Evolutionary conservation across 2,113 vertebrate species (phyloP).

Genomic region (Fregetta grallaria): DNA sequence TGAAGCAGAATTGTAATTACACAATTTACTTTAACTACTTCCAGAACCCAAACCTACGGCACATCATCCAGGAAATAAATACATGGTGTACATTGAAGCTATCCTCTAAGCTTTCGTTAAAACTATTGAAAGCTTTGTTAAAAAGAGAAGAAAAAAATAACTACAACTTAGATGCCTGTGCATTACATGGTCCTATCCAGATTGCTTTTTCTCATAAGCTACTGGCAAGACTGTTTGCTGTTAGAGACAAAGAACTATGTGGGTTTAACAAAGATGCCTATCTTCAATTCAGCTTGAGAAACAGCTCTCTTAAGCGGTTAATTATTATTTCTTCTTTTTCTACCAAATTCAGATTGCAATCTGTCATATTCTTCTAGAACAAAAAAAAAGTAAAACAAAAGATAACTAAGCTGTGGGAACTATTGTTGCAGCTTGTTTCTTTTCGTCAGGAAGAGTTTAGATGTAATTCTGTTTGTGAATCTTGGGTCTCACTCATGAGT

Average conservation of each 20-base stretch:
- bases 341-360: conserved; percentile 40
- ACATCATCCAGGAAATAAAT: background rate
- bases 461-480: conserved; percentile 21
- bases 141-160: background rate
- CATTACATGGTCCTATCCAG: background rate
- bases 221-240: background rate
- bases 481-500: background rate
- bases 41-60: background rate
- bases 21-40: background rate
- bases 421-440: background rate
- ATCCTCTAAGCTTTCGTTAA: background rate
- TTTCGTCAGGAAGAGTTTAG: background rate
- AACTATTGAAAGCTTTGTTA: background rate
- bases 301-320: background rate
- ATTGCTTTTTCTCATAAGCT: background rate
- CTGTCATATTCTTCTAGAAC: conserved; percentile 13
- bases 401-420: background rate
- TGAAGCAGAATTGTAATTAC: background rate
- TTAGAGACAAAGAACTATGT: background rate
- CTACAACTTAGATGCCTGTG: background rate
- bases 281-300: conserved; percentile 28
- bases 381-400: background rate
- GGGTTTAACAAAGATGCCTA: background rate
- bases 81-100: background rate
- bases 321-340: conserved; percentile 5